phyloP scores from a whole-genome alignment of 2,888 invertebrate genomes.

The Meganola albula region DNA sequence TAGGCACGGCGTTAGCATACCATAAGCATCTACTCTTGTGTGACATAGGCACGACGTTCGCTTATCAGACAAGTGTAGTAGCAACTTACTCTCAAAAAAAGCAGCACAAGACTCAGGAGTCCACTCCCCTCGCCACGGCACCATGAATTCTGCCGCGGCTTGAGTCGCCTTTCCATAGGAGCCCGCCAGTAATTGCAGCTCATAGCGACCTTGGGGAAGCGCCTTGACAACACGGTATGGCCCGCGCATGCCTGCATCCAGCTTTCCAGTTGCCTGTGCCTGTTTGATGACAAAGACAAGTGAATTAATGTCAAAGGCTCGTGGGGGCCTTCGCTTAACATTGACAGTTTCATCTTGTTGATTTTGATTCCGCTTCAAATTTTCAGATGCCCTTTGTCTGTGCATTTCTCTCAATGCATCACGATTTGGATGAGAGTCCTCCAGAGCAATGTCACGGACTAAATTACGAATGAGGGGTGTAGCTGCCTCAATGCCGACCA shows the following conservation, averaged over 20 bases:
- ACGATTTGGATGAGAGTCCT: neutral
- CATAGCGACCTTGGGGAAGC: neutral
- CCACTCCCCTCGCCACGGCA: slow-evolving; percentile 11
- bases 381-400: neutral
- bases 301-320: neutral
- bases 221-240: neutral
- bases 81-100: slow-evolving; percentile 7
- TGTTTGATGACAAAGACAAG: neutral
- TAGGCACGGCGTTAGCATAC: neutral
- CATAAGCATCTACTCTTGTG: neutral
- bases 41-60: neutral
- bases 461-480: neutral
- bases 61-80: neutral
- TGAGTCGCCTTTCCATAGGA: slow-evolving; percentile 11
- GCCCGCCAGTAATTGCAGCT: slow-evolving; percentile 7
- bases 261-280: neutral
- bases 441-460: no score
- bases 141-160: slow-evolving; percentile 8
- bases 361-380: neutral
- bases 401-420: neutral
- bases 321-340: neutral
- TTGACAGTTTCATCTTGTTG: neutral
- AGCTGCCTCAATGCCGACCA: neutral
- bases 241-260: neutral
- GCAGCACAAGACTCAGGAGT: slow-evolving; percentile 7